These are phyloP conservation scores for Habroteleia sp. DNA, from an alignment of 2,888 invertebrate species.

Conservation along the genomic window DNA sequence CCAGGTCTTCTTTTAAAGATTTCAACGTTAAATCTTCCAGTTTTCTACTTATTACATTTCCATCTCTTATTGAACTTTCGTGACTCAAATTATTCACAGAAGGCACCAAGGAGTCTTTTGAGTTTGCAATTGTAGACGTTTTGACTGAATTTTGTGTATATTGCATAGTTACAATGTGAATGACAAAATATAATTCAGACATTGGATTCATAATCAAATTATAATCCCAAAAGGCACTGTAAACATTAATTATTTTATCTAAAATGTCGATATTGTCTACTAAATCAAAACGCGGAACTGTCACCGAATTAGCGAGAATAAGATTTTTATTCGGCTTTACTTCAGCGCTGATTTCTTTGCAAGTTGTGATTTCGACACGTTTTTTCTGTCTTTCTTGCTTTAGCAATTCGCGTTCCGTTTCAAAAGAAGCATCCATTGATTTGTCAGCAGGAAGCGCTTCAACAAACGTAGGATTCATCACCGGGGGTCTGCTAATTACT, in stretches of 20 bases:
- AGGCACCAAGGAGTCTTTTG: too few species aligned
- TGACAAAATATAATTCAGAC: constrained; percentile 87
- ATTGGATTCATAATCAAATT: constrained; percentile 85
- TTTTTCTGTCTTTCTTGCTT: constrained; percentile 72
- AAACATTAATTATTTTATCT: constrained; percentile 83
- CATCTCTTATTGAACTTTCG: background rate
- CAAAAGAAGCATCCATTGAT: constrained; percentile 68
- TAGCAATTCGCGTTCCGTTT: constrained; percentile 71
- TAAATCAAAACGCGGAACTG: constrained; percentile 80
- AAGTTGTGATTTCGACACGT: constrained; percentile 60
- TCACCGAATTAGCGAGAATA: constrained; percentile 55
- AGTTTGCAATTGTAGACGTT: too few species aligned
- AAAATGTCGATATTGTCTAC: constrained; percentile 83
- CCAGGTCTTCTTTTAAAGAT: constrained; percentile 67
- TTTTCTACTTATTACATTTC: constrained; percentile 4
- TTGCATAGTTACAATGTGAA: constrained; percentile 84
- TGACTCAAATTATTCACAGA: too few species aligned
- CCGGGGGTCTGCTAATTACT: constrained; percentile 68
- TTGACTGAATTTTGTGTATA: constrained; percentile 61
- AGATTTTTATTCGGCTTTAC: constrained; percentile 9
- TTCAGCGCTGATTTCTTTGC: constrained; percentile 9
- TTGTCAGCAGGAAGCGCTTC: constrained; percentile 69
- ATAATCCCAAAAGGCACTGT: constrained; percentile 83
- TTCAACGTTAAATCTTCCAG: constrained; percentile 45
- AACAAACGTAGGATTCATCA: constrained; percentile 71